These are phyloP conservation scores for Leptopterna dolabrata DNA, from an alignment of 2,888 invertebrate genomes.

Conservation along the genomic window DNA sequence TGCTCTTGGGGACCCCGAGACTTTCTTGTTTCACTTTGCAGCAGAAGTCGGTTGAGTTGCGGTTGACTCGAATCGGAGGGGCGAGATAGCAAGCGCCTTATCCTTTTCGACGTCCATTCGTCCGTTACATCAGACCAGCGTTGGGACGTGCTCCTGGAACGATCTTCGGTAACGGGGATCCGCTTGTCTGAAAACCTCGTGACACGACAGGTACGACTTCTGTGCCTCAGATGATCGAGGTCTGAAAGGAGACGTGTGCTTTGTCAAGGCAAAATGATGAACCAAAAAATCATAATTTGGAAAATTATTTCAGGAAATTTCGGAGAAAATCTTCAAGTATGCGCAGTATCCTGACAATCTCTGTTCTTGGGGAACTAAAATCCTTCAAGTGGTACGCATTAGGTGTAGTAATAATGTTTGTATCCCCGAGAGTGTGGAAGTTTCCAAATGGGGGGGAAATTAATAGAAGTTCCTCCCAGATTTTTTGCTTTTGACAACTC, in stretches of 20 bases:
- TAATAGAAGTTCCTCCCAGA: too few relatives aligned
- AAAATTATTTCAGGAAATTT: not conserved
- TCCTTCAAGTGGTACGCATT: too few relatives aligned
- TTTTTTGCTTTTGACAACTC: too few relatives aligned
- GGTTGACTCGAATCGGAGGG: not conserved
- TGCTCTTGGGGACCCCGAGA: too few relatives aligned
- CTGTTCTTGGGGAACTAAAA: too few relatives aligned
- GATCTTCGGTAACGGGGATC: not conserved
- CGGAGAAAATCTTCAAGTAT: too few relatives aligned
- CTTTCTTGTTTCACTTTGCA: too few relatives aligned
- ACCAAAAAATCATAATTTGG: not conserved
- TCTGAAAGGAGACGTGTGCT: not conserved
- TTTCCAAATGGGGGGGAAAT: too few relatives aligned
- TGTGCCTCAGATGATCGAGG: not conserved
- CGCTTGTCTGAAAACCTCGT: not conserved
- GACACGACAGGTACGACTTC: not conserved
- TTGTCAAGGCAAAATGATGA: not conserved
- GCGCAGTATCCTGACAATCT: too few relatives aligned
- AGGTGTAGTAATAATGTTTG: too few relatives aligned
- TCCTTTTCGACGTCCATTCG: not conserved
- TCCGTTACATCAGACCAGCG: constrained; percentile 10
- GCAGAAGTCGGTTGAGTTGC: not conserved
- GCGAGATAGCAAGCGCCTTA: not conserved
- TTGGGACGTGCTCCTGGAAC: not conserved
- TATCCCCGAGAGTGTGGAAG: too few relatives aligned